Base-by-base conservation (phyloP, 2,113 vertebrate species). In the Microcebus murinus region DNA sequence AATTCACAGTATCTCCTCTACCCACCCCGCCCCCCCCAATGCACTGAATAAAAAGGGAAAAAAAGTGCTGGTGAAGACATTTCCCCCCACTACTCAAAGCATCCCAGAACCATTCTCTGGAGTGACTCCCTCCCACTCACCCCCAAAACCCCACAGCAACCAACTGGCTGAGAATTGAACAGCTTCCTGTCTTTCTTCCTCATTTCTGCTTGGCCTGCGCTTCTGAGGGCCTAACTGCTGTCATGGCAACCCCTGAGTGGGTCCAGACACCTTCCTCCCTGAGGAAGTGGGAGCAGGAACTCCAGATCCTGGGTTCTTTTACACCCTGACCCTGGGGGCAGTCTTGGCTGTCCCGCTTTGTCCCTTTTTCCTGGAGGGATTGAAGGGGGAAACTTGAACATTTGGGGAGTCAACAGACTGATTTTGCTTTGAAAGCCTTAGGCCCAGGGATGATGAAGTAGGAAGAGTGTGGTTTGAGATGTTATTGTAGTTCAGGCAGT, bases 201-300 rank as follows among this genome's bases (percentile, higher is more conserved):
- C 73, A 29, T 31, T 94, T 92, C 59, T 70, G 73, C 67, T 82
- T 68, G 70, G 52, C 52, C 82, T 61, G 48, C 1, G 21, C 42
- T 76, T 57, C 81, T 15, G 27, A 88, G 87, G 80, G 31, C 12
- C 83, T 87, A 14, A 61, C 68, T 23, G 86, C 84, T 81, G 76
- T 63, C 91, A 96, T 39, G 42, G 90, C 70, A 97, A 96, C 91
- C 21, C 21, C 34, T 48, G 15, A 23, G 1, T 55, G 34, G 70
- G 52, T 68, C 94, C 90, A 76, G 94, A 68, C 59, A 74, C 50
- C 45, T 77, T 73, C n/a, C 31, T 73, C n/a, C 31, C 5, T 15
- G 36, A 93, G 59, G 45, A 85, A 48, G 31, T 36, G 14, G 59
- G 13, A 80, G 85, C 36, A 67, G n/a, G 73, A 31, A 55, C 63